Evolutionary conservation across 2,888 invertebrate species (phyloP).

Genomic region (Gari tellinella): DNA sequence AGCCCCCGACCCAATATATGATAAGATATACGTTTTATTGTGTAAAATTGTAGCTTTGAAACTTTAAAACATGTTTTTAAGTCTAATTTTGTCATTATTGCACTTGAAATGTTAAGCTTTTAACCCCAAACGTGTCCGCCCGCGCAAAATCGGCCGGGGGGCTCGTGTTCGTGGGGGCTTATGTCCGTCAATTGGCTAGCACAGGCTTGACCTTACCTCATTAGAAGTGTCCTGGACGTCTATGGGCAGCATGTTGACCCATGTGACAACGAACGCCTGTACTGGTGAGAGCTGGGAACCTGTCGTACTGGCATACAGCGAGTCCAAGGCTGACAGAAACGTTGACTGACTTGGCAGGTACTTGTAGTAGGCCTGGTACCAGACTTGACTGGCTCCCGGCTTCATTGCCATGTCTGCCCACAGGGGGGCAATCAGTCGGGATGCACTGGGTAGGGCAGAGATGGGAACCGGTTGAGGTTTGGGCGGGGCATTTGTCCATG

Average conservation of each 20-base stretch:
- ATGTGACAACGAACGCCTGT: slow-evolving; percentile 38
- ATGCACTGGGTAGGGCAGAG: neutral
- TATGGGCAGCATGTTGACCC: slow-evolving; percentile 40
- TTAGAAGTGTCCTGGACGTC: neutral
- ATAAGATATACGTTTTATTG: too few species aligned
- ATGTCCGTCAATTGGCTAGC: neutral
- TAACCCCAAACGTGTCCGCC: too few species aligned
- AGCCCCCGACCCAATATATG: too few species aligned
- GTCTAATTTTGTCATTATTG: too few species aligned
- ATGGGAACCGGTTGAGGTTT: slow-evolving; percentile 16
- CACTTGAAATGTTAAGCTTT: too few species aligned
- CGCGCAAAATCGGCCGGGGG: too few species aligned
- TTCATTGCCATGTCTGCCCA: slow-evolving; percentile 37
- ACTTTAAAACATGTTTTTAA: too few species aligned
- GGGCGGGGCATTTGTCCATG: slow-evolving; percentile 34
- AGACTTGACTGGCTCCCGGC: slow-evolving; percentile 11
- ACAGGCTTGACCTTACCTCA: neutral
- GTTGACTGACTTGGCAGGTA: slow-evolving; percentile 16
- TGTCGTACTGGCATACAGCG: neutral
- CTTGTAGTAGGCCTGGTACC: slow-evolving; percentile 38
- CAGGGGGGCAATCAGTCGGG: slow-evolving; percentile 30
- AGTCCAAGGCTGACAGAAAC: slow-evolving; percentile 12
- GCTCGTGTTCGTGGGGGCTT: too few species aligned
- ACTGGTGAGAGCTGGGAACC: neutral
- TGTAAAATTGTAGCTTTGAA: too few species aligned